These are phyloP conservation scores for Rhamphomyia laevipes DNA, from an alignment of 2,888 invertebrate genomes.

Conservation along the genomic window DNA sequence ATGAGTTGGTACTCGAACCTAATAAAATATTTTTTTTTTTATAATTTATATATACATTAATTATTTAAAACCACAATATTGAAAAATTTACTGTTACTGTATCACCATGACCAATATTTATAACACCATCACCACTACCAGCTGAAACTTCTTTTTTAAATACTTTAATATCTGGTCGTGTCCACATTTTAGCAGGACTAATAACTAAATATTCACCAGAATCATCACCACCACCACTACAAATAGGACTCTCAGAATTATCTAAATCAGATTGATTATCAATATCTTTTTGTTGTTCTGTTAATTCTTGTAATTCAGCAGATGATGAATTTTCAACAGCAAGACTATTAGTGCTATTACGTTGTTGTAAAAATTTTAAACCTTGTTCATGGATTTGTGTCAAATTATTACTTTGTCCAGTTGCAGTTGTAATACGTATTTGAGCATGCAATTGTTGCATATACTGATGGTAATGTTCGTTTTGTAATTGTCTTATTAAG, in stretches of 20 bases:
- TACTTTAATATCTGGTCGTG: constrained; percentile 67
- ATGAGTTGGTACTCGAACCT: constrained; percentile 89
- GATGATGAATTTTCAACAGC: constrained; percentile 16
- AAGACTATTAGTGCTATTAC: constrained; percentile 19
- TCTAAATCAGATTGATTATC: constrained; percentile 17
- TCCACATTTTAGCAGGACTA: constrained; percentile 90
- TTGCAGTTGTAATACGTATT: constrained; percentile 13
- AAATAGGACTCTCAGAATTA: no score
- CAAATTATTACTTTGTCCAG: background rate
- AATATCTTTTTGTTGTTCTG: constrained; percentile 11
- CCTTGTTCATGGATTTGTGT: constrained; percentile 21
- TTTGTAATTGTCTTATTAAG: constrained; percentile 88
- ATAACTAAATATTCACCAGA: constrained; percentile 42
- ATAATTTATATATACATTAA: background rate
- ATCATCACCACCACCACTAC: constrained; percentile 22
- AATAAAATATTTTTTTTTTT: background rate
- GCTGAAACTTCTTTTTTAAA: constrained; percentile 85
- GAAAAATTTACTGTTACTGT: constrained; percentile 68
- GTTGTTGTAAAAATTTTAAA: constrained; percentile 17
- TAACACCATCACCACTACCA: constrained; percentile 70
- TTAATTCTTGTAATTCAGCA: constrained; percentile 8
- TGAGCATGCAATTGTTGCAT: constrained; percentile 76
- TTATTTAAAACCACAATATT: background rate
- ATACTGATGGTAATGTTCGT: constrained; percentile 98
- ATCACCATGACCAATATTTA: constrained; percentile 92